phyloP scores from a whole-genome alignment of 2,113 vertebrate genomes.

The Gymnorhina tibicen region DNA sequence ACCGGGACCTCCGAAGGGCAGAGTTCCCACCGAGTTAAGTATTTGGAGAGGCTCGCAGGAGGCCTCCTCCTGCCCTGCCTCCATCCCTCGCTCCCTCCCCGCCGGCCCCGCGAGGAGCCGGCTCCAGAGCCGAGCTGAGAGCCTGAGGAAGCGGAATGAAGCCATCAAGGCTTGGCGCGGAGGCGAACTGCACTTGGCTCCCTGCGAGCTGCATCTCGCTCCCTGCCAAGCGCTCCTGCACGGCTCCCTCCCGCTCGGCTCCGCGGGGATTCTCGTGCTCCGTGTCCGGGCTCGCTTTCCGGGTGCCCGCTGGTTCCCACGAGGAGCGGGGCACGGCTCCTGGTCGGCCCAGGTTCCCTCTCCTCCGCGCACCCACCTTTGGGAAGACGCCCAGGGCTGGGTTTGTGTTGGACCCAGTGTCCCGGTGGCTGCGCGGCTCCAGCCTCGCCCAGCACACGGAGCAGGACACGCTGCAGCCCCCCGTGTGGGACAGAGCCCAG shows the following conservation, averaged over 20 bases:
- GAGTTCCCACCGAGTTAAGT: background rate
- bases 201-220: background rate
- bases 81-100: background rate
- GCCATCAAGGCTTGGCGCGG: conserved; percentile 39
- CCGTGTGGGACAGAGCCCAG: rapidly evolving
- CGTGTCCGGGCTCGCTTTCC: rapidly evolving
- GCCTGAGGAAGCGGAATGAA: background rate
- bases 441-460: rapidly evolving
- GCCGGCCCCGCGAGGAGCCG: background rate
- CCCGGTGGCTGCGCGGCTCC: background rate
- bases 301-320: rapidly evolving
- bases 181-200: background rate
- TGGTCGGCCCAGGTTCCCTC: background rate
- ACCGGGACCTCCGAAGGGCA: background rate
- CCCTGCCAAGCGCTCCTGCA: background rate
- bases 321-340: background rate
- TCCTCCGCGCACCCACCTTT: rapidly evolving
- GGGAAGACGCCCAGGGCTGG: background rate
- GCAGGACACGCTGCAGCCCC: rapidly evolving
- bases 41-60: background rate
- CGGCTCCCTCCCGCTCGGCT: background rate
- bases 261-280: background rate
- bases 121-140: background rate
- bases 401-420: background rate
- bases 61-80: background rate